Conservation (phyloP, 2,888 invertebrate species). For the Coenonympha glycerion region DNA sequence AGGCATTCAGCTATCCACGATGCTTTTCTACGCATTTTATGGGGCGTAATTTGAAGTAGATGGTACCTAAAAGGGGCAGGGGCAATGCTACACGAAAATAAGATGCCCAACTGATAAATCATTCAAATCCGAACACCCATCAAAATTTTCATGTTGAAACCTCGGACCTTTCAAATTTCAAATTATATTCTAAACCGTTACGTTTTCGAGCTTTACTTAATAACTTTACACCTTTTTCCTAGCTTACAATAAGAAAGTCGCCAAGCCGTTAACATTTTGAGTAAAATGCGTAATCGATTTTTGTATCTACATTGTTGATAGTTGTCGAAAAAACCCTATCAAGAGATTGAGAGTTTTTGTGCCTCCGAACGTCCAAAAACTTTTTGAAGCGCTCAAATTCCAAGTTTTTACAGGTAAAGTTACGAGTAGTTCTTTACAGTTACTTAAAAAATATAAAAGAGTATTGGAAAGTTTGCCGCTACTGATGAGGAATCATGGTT, state of each 20-base stretch:
- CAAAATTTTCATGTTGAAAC: too few relatives aligned
- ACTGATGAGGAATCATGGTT: neutral
- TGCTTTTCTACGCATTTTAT: too few relatives aligned
- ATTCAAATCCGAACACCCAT: too few relatives aligned
- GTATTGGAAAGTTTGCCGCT: neutral
- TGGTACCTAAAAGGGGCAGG: too few relatives aligned
- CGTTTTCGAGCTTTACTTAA: neutral
- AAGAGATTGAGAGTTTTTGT: conserved; percentile 11
- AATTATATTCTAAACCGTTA: neutral
- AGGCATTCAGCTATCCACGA: too few relatives aligned
- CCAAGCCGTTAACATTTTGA: neutral
- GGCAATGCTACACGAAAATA: too few relatives aligned
- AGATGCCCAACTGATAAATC: too few relatives aligned
- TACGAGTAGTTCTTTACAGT: neutral
- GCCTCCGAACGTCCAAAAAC: conserved; percentile 1
- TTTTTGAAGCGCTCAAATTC: neutral
- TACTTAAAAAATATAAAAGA: neutral
- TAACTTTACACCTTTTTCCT: neutral
- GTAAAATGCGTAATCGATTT: neutral
- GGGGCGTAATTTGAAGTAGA: too few relatives aligned
- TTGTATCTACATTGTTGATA: conserved; percentile 6
- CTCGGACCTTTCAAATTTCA: too few relatives aligned
- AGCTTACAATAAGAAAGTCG: neutral
- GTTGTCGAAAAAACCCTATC: conserved; percentile 9
- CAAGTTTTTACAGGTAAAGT: neutral